phyloP scores from a whole-genome alignment of 2,888 invertebrate species.

The Lydus trimaculatus region DNA sequence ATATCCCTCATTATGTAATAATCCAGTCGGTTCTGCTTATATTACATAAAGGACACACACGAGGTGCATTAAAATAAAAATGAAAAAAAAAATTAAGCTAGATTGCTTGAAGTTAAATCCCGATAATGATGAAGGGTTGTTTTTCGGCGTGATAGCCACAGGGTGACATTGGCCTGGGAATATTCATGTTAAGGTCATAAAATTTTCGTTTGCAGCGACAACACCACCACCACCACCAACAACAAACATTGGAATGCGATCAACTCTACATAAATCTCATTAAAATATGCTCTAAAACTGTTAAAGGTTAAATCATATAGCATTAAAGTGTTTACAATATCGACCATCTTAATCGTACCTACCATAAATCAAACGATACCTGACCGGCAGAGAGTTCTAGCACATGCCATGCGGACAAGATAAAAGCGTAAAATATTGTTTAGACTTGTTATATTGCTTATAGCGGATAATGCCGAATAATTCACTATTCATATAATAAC shows the following conservation, averaged over 20 bases:
- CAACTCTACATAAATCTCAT: slow-evolving; percentile 25
- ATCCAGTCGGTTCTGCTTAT: too few species aligned
- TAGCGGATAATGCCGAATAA: slow-evolving; percentile 1
- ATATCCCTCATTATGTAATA: neutral
- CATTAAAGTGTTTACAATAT: slow-evolving; percentile 41
- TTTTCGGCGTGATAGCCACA: slow-evolving; percentile 38
- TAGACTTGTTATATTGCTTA: neutral
- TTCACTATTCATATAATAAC: neutral
- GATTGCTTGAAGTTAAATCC: neutral
- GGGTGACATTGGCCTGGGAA: slow-evolving; percentile 40
- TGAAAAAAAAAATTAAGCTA: neutral
- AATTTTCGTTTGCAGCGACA: neutral
- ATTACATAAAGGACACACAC: neutral
- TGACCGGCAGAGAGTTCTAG: slow-evolving; percentile 23
- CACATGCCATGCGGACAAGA: slow-evolving; percentile 23
- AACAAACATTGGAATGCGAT: slow-evolving; percentile 22
- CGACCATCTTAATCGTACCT: slow-evolving; percentile 40
- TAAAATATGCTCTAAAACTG: slow-evolving; percentile 35
- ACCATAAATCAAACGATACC: slow-evolving; percentile 39
- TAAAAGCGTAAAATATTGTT: slow-evolving; percentile 10
- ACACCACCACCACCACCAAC: slow-evolving; percentile 7
- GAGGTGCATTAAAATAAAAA: neutral
- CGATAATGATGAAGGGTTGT: slow-evolving; percentile 8
- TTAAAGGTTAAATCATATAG: slow-evolving; percentile 37
- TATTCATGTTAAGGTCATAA: slow-evolving; percentile 13